Base-by-base conservation (phyloP, 2,797 vertebrate genomes). In the Poeciliopsis infans region DNA sequence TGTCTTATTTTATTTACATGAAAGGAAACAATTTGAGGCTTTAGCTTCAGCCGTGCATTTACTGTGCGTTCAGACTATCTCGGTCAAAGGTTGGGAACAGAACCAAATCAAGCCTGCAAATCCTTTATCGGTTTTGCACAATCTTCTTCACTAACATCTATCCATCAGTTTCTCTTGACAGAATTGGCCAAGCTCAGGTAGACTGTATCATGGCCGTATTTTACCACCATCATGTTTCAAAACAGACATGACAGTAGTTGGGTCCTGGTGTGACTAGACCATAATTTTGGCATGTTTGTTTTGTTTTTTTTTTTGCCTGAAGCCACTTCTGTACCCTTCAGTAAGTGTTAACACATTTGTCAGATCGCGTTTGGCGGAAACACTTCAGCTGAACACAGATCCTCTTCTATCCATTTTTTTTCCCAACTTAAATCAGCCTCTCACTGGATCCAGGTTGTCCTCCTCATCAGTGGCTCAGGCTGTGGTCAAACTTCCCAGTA, bases 281-380 rank as follows among this genome's bases (percentile, higher is more conserved):
- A 84, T 88, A 87, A 86, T 88, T 77, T 87, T 79, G 31, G 74
- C 66, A 76, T 71, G 6, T 57, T 70, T 72, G n/a, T n/a, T n/a
- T n/a, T n/a, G n/a, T 20, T 49, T 77, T 74, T n/a, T 61, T 49
- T 20, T 77, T 72, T n/a, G 46, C 83, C 86, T 78, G 80, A 78
- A 78, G 80, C 74, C 47, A 28, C 15, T 75, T 45, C 75, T 69
- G 28, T 47, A 68, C 46, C 66, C 66, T 70, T 53, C 77, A 74
- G 6, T 39, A 73, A 73, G 77, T 84, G 85, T 49, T 76, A 84
- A 87, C 81, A 82, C 45, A 70, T 80, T 64, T 85, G 85, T 71
- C 80, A 81, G 79, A 68, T 75, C 31, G 8, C 49, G 28, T 72
- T 74, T 33, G 36, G 5, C 61, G 16, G 18, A 46, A 23, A 23